Evolutionary conservation across 1,140 invertebrate species (phyloP).

Genomic region (Caenorhabditis tropicalis): DNA sequence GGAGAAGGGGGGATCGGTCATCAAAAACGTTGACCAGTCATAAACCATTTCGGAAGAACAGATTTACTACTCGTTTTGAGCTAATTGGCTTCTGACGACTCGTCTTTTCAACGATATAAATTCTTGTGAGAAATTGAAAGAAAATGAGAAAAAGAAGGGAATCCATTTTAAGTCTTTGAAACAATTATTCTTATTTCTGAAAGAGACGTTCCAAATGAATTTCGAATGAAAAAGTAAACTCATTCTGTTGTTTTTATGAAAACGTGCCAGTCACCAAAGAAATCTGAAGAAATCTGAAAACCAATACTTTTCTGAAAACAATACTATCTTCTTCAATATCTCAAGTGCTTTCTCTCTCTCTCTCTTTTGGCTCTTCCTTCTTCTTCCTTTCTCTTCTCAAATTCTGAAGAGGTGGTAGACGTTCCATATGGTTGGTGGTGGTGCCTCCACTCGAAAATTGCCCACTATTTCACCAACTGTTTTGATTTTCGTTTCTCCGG

Average conservation of each 20-base stretch:
- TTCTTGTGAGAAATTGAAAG: neutral
- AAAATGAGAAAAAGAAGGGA: neutral
- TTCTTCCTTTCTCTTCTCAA: neutral
- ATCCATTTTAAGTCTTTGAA: too few relatives aligned
- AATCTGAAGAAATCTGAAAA: neutral
- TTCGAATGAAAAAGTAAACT: too few relatives aligned
- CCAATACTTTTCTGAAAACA: conserved; percentile 2
- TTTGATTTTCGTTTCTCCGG: neutral
- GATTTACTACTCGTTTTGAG: neutral
- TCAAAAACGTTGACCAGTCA: conserved; percentile 31
- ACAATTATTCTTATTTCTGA: too few relatives aligned
- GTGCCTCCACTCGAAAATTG: conserved; percentile 7
- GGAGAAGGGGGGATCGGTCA: conserved; percentile 26
- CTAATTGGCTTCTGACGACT: neutral
- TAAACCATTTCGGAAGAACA: conserved; percentile 38
- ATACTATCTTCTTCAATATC: neutral
- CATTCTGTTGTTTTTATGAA: neutral
- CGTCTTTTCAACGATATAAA: neutral
- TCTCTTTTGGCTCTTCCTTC: neutral
- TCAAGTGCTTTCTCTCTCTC: conserved; percentile 14
- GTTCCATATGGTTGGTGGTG: neutral
- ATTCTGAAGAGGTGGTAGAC: conserved; percentile 29
- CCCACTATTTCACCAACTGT: conserved; percentile 34
- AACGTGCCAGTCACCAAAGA: neutral
- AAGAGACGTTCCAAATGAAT: too few relatives aligned